Evolutionary conservation across 2,113 vertebrate species (phyloP).

Genomic region (Apteryx mantelli): DNA sequence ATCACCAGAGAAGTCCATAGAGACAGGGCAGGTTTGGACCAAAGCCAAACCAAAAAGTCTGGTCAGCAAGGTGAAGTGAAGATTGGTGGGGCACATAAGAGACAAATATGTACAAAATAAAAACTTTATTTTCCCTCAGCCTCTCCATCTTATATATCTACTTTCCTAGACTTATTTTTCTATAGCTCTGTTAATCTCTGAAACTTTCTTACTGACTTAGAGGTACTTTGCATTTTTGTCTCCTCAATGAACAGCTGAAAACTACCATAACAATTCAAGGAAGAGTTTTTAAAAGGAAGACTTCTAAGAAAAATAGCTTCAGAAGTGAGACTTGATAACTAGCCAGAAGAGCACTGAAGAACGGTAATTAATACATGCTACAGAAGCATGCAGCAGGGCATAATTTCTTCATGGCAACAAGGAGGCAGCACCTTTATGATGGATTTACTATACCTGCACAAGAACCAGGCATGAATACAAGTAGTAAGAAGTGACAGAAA

Average conservation of each 20-base stretch:
- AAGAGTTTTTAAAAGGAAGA: not conserved
- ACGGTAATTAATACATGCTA: not conserved
- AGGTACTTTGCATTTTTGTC: not conserved
- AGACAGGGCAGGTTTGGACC: not conserved
- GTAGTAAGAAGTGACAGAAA: not conserved
- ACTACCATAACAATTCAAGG: not conserved
- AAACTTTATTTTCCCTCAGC: not conserved
- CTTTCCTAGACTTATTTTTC: not conserved
- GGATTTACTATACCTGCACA: not conserved
- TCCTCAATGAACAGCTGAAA: not conserved
- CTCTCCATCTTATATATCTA: not conserved
- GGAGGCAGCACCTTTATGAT: not conserved
- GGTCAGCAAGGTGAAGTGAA: not conserved
- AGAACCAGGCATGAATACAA: not conserved
- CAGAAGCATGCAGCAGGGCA: not conserved
- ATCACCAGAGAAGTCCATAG: not conserved
- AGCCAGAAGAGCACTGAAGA: not conserved
- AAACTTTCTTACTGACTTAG: not conserved
- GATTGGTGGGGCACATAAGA: not conserved
- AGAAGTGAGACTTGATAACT: not conserved
- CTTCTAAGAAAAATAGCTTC: not conserved
- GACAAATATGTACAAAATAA: not conserved
- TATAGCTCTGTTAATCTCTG: not conserved
- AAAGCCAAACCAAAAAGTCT: not conserved
- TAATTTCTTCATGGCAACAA: not conserved